Percentiles rank a stretch among this genome's conserved stretches.
phyloP scores from a whole-genome alignment of 2,888 invertebrate species.

The Mesopsocus fuscifrons region DNA sequence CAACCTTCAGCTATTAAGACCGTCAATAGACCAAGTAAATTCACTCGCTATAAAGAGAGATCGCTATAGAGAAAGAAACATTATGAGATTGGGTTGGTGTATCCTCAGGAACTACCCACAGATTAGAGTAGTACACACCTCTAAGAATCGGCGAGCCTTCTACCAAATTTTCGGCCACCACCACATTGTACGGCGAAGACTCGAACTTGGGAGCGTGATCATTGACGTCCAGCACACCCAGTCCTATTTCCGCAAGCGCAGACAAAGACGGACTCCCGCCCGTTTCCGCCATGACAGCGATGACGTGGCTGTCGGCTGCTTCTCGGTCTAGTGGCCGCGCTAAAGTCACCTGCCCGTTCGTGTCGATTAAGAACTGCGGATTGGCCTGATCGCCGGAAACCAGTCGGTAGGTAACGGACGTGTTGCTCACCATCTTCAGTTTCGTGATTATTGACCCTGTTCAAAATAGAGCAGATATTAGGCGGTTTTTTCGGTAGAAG shows the following conservation, averaged over 20 bases:
- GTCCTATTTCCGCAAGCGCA: conserved; percentile 45
- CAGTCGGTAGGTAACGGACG: conserved; percentile 37
- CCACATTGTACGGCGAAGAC: conserved; percentile 56
- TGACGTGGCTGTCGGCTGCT: conserved; percentile 41
- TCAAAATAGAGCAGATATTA: conserved; percentile 14
- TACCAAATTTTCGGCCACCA: conserved; percentile 65
- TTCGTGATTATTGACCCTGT: conserved; percentile 46
- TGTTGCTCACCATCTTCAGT: conserved; percentile 42
- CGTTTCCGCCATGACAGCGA: conserved; percentile 52
- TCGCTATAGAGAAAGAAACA: too few species aligned
- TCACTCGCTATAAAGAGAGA: too few species aligned
- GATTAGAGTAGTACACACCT: too few species aligned
- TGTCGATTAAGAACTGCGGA: conserved; percentile 50
- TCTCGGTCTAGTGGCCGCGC: conserved; percentile 61
- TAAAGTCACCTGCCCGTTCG: conserved; percentile 52
- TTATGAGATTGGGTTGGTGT: too few species aligned
- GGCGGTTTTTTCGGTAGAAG: neutral
- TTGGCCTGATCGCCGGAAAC: conserved; percentile 37
- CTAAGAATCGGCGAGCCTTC: conserved; percentile 58
- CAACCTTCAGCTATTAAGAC: too few species aligned
- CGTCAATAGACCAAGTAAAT: too few species aligned
- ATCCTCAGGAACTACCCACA: too few species aligned
- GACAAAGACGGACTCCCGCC: conserved; percentile 51
- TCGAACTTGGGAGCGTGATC: conserved; percentile 79
- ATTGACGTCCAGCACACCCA: conserved; percentile 76